Percentiles rank a stretch among this genome's conserved stretches.
Evolutionary conservation across 2,888 invertebrate species (phyloP).

Genomic region (Agriopis marginaria): DNA sequence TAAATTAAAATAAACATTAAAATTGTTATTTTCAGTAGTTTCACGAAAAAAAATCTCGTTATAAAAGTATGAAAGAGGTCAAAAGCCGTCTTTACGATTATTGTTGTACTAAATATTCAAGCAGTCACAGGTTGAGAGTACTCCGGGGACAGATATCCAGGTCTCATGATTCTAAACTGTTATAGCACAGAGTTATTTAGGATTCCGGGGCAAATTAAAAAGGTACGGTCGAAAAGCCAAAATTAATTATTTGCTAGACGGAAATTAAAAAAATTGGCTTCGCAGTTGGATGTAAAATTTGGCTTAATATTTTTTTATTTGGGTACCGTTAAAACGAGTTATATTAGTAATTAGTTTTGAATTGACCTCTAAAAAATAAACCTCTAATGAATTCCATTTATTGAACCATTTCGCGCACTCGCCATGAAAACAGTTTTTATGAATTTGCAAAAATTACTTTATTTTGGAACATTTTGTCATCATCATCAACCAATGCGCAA

Average conservation of each 20-base stretch:
- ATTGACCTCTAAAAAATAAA: no score
- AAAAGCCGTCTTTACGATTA: constrained; percentile 27
- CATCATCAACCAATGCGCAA: no score
- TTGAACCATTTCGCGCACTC: no score
- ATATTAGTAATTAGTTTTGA: no score
- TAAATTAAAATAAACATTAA: background rate
- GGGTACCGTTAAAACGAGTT: no score
- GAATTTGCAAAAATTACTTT: no score
- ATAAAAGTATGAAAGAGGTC: constrained; percentile 6
- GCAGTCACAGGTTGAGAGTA: constrained; percentile 10
- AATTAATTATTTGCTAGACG: constrained; percentile 9
- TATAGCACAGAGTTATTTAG: constrained; percentile 19
- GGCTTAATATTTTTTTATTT: no score
- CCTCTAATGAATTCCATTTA: no score
- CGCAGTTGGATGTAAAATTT: no score
- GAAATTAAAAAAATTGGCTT: background rate
- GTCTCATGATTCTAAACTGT: constrained; percentile 34
- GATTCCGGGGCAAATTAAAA: constrained; percentile 8
- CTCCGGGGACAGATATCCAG: constrained; percentile 15
- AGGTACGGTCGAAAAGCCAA: background rate
- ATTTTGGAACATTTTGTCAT: no score
- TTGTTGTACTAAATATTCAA: constrained; percentile 30
- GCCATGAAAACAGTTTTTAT: no score
- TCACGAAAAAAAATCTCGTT: background rate
- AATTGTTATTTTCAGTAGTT: constrained; percentile 9